phyloP scores from a whole-genome alignment of 1,140 invertebrate species.

The honey bee (Apis mellifera) region Amel_HAv3.1 CM009943.2:5699001-5699500 shows the following conservation, averaged over 20 bases:
- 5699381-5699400: background rate
- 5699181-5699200: background rate
- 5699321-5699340: background rate
- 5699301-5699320: background rate
- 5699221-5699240: constrained; percentile 5
- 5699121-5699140: background rate
- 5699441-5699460: constrained; percentile 45
- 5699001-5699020: background rate
- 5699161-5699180: background rate
- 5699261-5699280: no score
- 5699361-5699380: no score
- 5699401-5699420: background rate
- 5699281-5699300: background rate
- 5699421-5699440: background rate
- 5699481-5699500: constrained; percentile 42
- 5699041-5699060: background rate
- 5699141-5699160: constrained; percentile 15
- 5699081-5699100: background rate
- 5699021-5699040: background rate
- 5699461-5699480: constrained; percentile 71
- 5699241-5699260: constrained; percentile 30
- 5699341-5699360: no score
- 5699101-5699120: background rate
- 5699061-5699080: background rate
- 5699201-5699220: no score